Evolutionary conservation across 2,113 vertebrate species (phyloP).

Genomic region (Holacanthus passer): DNA sequence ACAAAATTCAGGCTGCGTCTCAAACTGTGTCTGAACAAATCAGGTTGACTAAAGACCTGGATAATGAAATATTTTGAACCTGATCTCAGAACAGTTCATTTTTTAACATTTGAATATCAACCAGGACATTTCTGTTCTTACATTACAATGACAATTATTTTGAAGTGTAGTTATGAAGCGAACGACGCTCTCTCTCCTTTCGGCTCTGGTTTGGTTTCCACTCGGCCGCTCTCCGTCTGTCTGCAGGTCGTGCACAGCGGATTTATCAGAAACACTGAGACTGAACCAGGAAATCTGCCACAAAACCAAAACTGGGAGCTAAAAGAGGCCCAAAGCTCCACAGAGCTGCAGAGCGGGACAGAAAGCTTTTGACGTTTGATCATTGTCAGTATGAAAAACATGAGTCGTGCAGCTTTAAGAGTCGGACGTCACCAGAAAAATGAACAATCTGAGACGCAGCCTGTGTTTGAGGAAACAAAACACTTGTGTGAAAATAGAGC

Average conservation of each 20-base stretch:
- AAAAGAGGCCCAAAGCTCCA: background rate
- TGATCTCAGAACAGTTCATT: background rate
- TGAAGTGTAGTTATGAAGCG: no score
- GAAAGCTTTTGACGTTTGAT: no score
- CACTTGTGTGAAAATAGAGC: slow-evolving; percentile 13
- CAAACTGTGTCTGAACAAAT: background rate
- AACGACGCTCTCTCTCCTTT: background rate
- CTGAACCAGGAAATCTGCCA: background rate
- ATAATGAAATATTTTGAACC: background rate
- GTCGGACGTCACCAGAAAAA: background rate
- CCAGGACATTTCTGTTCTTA: background rate
- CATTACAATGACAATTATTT: no score
- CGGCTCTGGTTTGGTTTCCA: background rate
- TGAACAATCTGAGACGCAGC: background rate
- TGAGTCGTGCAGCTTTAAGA: slow-evolving; percentile 8
- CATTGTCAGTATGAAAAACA: no score
- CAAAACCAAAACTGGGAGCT: background rate
- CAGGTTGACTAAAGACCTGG: background rate
- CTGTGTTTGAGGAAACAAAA: background rate
- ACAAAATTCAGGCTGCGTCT: slow-evolving; percentile 8
- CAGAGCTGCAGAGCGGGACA: background rate
- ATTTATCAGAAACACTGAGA: no score
- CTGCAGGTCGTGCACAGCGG: no score
- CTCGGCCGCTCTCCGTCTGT: no score
- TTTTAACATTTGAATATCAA: background rate